Evolutionary conservation across 2,113 vertebrate species (phyloP), one percentile per base, ranked within the genome.

Genomic region (Oncorhynchus tshawytscha): DNA sequence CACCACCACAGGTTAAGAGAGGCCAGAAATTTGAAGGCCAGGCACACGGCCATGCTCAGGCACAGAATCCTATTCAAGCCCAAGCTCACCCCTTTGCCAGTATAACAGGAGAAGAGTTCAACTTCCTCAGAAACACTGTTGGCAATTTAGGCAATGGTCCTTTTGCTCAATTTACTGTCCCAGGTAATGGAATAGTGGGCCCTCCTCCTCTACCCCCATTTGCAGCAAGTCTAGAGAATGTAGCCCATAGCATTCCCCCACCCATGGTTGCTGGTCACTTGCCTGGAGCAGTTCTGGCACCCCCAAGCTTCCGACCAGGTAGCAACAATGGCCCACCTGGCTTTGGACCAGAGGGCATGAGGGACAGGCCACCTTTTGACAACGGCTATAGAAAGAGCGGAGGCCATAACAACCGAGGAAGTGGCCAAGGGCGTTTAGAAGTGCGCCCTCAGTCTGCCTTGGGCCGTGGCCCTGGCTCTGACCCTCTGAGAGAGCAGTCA

Each of bases 1-100:
- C 98, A 67, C 95, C 96, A 0, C 93, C 95, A n/a, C 96, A 97
- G 91, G 95, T 93, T 76, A 98, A 97, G 85, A 96, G 96, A 75
- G 93, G 96, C 2, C 92, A 96, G 80, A 96, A 95, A 90, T 91
- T 91, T 13, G 94, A 93, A 85, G 67, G 70, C 0, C 89, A 87
- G 59, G 87, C 79, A 6, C 72, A 75, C 1, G 51, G 70, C 3
- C 82, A 82, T 7, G 59, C 65, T 22, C 89, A 87, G 31, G 67
- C 70, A 4, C 82, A 83, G 25, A 87, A 80, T n/a, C 89, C 77
- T 1, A 51, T 9, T 66, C 77, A 86, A 83, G 62, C 82, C 73
- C 62, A 89, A 18, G 70, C 83, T 71, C 87, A 16, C 73, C 89
- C 91, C 4, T 94, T 93, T 78, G 88, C 86, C 18, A 86, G 84